phyloP scores from a whole-genome alignment of 2,113 vertebrate genomes.

The Sturnira hondurensis region DNA sequence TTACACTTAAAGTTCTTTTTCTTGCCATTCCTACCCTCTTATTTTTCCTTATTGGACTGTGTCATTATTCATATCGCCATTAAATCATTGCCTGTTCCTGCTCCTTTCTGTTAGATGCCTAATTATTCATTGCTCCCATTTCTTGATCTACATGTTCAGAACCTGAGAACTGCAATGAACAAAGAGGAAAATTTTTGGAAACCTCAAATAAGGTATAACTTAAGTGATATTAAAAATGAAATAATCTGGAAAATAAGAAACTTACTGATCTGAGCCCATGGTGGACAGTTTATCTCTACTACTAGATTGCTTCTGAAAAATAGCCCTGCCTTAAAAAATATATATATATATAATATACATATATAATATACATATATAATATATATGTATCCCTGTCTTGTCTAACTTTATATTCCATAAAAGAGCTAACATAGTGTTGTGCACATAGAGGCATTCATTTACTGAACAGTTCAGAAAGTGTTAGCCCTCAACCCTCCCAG shows the following conservation, averaged over 20 bases:
- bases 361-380: background rate
- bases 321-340: background rate
- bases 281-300: background rate
- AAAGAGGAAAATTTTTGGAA: background rate
- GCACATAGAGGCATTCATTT: background rate
- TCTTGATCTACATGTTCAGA: background rate
- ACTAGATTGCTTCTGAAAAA: background rate
- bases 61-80: constrained; percentile 5
- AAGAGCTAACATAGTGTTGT: background rate
- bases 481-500: background rate
- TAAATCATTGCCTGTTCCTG: background rate
- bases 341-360: background rate
- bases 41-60: background rate
- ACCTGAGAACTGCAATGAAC: background rate
- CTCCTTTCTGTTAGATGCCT: background rate
- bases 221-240: background rate
- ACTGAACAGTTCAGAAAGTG: background rate
- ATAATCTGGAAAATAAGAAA: background rate
- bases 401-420: background rate
- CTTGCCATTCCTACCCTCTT: background rate
- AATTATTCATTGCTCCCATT: background rate
- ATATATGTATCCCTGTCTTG: background rate
- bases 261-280: background rate
- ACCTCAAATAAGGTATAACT: background rate
- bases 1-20: constrained; percentile 29